Base-by-base conservation (phyloP, 2,888 invertebrate genomes). In the Gibbula magus region DNA sequence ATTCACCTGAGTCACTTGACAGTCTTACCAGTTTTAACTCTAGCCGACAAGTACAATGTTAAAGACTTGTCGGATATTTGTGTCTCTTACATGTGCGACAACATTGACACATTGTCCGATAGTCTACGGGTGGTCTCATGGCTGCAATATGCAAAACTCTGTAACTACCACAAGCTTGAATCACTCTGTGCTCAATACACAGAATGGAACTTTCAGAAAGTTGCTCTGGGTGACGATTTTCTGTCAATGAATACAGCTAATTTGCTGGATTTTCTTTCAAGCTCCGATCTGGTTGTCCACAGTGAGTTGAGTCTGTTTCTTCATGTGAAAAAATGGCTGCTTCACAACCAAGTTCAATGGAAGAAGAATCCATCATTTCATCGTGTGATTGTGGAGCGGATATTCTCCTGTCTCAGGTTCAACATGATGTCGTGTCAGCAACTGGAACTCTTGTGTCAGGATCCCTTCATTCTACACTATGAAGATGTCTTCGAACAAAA, bases 41-140 rank as follows among this genome's bases (percentile, higher is more conserved):
- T 98, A 79, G 98, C 97, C 56, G 98, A 98, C 93, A 98, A 98
- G 93, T 98, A 98, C 93, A 97, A 98, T 94, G 97, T 98, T 18
- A 96, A 95, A 95, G 97, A 98, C 93, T 94, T 98, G 89, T 96
- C 96, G 84, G 94, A 95, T 8, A 94, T 97, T 16, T 98, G 98
- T 92, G 94, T 97, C 45, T 95, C 95, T 81, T 98, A 97, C 93
- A 98, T 98, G 98, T 95, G 95, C 76, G 76, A 82, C 35, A 80
- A 80, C 52, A 52, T 80, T 22, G 82, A 82, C 66, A 80, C 80
- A 5, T 78, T 79, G 3, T 20, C 73, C 20, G 67, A 45, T 53
- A 61, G 51, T 32, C 70, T 76, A 7, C 96, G 96, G 82, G 93
- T 98, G 29, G 95, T 98, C 45, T 96, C 96, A 0, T 98, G 98